A percentile compares a stretch with the other conserved stretches of the same genome.
These are phyloP conservation scores for Volucella zonaria DNA, from an alignment of 2,888 invertebrate species.

Conservation along the genomic window DNA sequence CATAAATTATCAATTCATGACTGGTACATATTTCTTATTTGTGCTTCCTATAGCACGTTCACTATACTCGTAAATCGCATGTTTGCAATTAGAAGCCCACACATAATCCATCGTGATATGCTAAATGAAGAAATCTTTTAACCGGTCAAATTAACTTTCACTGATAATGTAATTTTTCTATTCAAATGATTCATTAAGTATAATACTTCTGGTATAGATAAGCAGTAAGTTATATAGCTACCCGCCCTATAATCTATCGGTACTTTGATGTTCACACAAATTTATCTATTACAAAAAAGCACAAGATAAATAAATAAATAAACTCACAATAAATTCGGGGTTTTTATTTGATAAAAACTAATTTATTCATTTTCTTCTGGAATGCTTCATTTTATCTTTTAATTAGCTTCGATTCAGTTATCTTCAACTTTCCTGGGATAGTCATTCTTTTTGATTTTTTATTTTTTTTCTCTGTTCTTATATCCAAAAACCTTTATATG, in stretches of 20 bases:
- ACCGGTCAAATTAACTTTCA: no score
- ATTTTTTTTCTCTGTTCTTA: neutral
- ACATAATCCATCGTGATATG: no score
- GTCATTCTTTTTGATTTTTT: neutral
- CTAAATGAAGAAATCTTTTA: no score
- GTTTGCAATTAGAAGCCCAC: no score
- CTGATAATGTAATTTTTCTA: no score
- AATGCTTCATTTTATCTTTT: slow-evolving; percentile 29
- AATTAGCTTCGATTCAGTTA: slow-evolving; percentile 24
- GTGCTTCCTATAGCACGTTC: no score
- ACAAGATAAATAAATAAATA: neutral
- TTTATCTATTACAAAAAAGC: neutral
- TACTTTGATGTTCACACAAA: slow-evolving; percentile 5
- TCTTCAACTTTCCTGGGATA: neutral
- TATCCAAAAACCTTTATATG: slow-evolving; percentile 1
- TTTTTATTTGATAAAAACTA: neutral
- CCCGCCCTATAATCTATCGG: neutral
- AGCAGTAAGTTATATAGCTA: slow-evolving; percentile 4
- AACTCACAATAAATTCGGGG: neutral
- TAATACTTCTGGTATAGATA: neutral
- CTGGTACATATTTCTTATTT: no score
- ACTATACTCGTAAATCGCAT: no score
- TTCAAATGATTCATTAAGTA: slow-evolving; percentile 1
- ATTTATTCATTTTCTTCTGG: neutral
- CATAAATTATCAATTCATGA: no score